Base-by-base conservation (phyloP, 2,113 vertebrate genomes). In the Chelonoidis abingdonii region DNA sequence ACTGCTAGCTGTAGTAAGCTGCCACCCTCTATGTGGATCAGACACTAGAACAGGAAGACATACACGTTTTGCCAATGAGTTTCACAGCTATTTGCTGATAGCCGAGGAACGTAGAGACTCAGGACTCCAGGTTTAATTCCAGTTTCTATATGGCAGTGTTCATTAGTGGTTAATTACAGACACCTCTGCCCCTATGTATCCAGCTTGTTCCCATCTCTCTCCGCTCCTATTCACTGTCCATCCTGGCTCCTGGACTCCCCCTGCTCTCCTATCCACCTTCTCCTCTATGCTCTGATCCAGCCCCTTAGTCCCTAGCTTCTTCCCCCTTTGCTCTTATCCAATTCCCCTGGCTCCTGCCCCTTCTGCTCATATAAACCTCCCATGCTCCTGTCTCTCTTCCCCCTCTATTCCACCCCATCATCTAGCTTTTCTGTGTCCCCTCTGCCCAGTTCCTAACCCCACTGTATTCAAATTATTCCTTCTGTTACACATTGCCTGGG, bases 401-500 rank as follows among this genome's bases (percentile, higher is more conserved):
- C 21, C 21, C 22, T 41, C 38, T 75, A 4, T 41, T 44, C 22
- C 3, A 17, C 62, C 62, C 62, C 16, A 19, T 69, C 62, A n/a
- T n/a, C 35, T 69, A 19, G 62, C 62, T 24, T 7, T 4, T 24
- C 75, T 89, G 91, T 24, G 89, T 86, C 25, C 76, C 86, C 22
- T 3, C 16, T 16, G 84, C 12, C 5, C 2, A 1, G 35, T 35
- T n/a, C 16, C 6, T 76, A 87, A 13, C 9, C 24, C 16, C 81
- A 89, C 38, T 84, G 31, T 21, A 12, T 57, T 41, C 1, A 89
- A 2, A 9, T 69, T 85, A 57, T 87, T 84, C 5, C n/a, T 93
- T 88, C 49, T 69, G 6, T 31, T 94, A 86, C 56, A 78, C 35
- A 21, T 38, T 22, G 87, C 44, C 54, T 88, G 38, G 38, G 89